phyloP scores from a whole-genome alignment of 2,113 vertebrate species.

The Actinemys pallida region DNA sequence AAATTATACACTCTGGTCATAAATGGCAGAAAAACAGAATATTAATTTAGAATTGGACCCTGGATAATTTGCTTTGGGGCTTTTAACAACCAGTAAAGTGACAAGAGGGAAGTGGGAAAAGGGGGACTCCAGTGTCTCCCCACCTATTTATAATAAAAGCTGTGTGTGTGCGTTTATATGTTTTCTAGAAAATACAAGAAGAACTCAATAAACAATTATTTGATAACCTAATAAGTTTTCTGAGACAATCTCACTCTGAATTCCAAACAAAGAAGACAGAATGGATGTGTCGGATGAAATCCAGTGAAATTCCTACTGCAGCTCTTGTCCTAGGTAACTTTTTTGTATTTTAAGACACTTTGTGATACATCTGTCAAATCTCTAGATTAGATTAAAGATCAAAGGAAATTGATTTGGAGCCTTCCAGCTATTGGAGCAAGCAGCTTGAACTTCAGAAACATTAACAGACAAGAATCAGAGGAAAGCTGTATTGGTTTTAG shows the following conservation, averaged over 20 bases:
- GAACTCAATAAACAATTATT: conserved; percentile 91
- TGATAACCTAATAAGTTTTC: conserved; percentile 88
- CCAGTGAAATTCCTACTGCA: conserved; percentile 93
- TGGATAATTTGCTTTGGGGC: not conserved
- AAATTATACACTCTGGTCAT: not conserved
- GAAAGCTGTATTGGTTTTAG: not conserved
- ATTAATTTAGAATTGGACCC: not conserved
- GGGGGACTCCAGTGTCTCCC: not conserved
- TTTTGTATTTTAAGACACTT: not conserved
- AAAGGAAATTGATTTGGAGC: conserved; percentile 5
- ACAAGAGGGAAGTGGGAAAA: not conserved
- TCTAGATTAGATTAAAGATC: not conserved
- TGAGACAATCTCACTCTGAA: conserved; percentile 81
- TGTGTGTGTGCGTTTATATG: conserved; percentile 21
- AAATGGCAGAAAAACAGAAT: not conserved
- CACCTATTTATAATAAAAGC: not conserved
- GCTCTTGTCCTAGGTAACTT: conserved; percentile 90
- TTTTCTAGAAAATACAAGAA: conserved; percentile 87
- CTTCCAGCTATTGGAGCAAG: not conserved
- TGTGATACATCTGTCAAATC: not conserved
- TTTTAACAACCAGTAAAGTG: not conserved
- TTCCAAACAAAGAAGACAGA: conserved; percentile 78
- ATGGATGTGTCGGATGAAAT: conserved; percentile 87
- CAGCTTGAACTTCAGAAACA: not conserved
- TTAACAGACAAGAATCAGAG: not conserved